These are phyloP conservation scores for Coendou prehensilis DNA, from an alignment of 2,797 vertebrate genomes.

Conservation along the genomic window DNA sequence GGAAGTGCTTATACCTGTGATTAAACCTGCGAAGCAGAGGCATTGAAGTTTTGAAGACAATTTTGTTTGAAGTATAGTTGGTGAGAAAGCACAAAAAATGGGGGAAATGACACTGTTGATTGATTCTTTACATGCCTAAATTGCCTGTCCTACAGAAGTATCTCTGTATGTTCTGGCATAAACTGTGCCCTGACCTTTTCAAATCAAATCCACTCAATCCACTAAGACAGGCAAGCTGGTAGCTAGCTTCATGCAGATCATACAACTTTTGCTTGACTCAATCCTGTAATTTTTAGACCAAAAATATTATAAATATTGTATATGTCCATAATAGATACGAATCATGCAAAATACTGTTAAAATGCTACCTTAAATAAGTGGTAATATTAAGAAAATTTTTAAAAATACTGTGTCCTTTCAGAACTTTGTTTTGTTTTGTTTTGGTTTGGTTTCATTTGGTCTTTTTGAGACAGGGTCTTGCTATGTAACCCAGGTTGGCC, in stretches of 20 bases:
- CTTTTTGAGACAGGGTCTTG: not conserved
- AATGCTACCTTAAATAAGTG: not conserved
- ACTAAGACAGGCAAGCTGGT: not conserved
- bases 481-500: not conserved
- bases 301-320: not conserved
- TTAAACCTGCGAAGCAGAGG: not conserved
- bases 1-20: not conserved
- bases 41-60: not conserved
- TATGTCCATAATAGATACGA: not conserved
- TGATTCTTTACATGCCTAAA: not conserved
- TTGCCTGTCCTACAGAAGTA: not conserved
- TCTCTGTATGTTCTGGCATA: not conserved
- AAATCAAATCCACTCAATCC: not conserved
- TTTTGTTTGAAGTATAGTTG: not conserved
- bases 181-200: not conserved
- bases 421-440: not conserved
- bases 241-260: not conserved
- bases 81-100: not conserved
- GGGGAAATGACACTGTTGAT: not conserved
- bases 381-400: not conserved
- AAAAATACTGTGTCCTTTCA: not conserved
- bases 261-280: not conserved
- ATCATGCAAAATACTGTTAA: not conserved
- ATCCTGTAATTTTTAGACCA: conserved; percentile 5
- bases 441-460: not conserved